These are phyloP conservation scores for Littorina saxatilis DNA, from an alignment of 1,140 invertebrate species.

Conservation along the genomic window DNA sequence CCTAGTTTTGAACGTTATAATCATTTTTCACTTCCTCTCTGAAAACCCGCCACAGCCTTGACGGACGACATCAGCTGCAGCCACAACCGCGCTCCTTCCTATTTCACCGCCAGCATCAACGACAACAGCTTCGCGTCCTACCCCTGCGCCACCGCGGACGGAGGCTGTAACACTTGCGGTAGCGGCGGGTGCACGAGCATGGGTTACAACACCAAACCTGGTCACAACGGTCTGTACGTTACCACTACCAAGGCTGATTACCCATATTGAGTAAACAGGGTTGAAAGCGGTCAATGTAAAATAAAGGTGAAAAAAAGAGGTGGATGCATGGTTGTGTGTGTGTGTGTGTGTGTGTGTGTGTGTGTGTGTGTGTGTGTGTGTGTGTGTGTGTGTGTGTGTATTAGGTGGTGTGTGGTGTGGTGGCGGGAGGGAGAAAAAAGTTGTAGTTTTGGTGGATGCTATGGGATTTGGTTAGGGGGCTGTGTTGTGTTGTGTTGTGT, in stretches of 20 bases:
- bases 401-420: no score
- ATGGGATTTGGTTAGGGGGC: no score
- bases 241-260: neutral
- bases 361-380: neutral
- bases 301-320: neutral
- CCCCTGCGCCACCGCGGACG: slow-evolving; percentile 19
- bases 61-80: slow-evolving; percentile 23
- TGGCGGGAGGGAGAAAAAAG: no score
- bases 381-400: no score
- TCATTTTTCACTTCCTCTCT: neutral
- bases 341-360: neutral
- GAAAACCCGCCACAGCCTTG: neutral
- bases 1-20: neutral
- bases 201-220: slow-evolving; percentile 22
- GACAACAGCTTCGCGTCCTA: slow-evolving; percentile 9
- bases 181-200: slow-evolving; percentile 20
- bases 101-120: slow-evolving; percentile 36
- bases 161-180: slow-evolving; percentile 7
- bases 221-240: slow-evolving; percentile 3
- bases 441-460: no score
- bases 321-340: neutral
- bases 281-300: no score
- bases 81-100: slow-evolving; percentile 8
- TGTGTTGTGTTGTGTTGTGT: no score
- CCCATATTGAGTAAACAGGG: neutral